phyloP scores from a whole-genome alignment of 2,797 vertebrate species.

The Limosa lapponica region DNA sequence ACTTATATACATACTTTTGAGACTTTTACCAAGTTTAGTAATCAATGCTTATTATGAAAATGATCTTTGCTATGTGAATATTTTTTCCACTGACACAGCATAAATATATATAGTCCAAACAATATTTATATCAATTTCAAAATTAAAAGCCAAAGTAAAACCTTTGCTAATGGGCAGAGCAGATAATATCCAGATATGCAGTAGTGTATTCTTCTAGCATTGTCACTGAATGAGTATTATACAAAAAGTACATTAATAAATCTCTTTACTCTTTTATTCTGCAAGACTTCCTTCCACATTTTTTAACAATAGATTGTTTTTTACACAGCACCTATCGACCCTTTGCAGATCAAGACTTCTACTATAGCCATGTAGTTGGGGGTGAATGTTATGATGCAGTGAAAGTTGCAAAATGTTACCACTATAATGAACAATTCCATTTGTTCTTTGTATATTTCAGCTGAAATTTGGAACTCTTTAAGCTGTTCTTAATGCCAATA shows the following conservation, averaged over 20 bases:
- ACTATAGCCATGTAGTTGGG: background rate
- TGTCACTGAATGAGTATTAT: background rate
- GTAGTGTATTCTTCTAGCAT: background rate
- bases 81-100: background rate
- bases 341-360: background rate
- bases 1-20: background rate
- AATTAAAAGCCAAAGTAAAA: background rate
- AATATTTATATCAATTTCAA: background rate
- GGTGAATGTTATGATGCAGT: background rate
- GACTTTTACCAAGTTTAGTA: background rate
- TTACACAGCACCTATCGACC: background rate
- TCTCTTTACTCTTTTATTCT: background rate
- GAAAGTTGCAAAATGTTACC: background rate
- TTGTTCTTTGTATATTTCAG: background rate
- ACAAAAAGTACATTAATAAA: background rate
- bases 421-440: background rate
- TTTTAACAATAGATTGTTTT: background rate
- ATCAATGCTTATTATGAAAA: background rate
- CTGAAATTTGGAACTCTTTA: background rate
- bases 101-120: background rate
- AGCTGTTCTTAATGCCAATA: background rate
- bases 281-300: background rate
- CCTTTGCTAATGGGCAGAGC: background rate
- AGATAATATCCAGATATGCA: background rate
- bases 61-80: background rate